Evolutionary conservation across 30 jellyfish, hydroid and myxozoan genomes (phyloP).

Genomic region (Mastigias papua): DNA sequence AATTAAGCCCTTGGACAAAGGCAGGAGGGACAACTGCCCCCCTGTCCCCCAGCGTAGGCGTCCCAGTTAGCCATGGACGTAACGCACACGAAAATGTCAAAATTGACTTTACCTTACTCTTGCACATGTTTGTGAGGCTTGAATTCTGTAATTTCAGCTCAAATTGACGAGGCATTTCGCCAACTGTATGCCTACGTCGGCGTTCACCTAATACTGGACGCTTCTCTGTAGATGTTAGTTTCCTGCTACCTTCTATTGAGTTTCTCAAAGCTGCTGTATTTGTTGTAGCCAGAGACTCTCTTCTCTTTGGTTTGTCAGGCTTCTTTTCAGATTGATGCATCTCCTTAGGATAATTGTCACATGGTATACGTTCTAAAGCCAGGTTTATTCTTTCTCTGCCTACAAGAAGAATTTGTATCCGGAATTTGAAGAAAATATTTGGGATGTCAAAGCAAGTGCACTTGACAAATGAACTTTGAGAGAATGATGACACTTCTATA

Average conservation of each 20-base stretch:
- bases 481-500: no score
- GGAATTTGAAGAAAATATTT: no score
- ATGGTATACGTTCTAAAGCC: conserved; percentile 63
- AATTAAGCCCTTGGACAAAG: no score
- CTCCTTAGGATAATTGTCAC: conserved; percentile 12
- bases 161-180: conserved; percentile 14
- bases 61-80: no score
- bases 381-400: conserved; percentile 43
- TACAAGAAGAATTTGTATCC: background rate
- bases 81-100: no score
- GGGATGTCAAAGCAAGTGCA: no score
- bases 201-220: background rate
- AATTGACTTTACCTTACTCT: conserved; percentile 34
- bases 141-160: background rate
- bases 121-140: conserved; percentile 6
- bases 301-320: background rate
- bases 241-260: background rate
- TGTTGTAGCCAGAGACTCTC: background rate
- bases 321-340: background rate
- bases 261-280: background rate
- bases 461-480: no score
- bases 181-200: conserved; percentile 62
- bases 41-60: no score
- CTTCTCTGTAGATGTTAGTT: conserved; percentile 17
- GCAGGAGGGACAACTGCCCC: no score